Base-by-base conservation (phyloP, 2,113 vertebrate genomes). In the Solenodon paradoxus region DNA sequence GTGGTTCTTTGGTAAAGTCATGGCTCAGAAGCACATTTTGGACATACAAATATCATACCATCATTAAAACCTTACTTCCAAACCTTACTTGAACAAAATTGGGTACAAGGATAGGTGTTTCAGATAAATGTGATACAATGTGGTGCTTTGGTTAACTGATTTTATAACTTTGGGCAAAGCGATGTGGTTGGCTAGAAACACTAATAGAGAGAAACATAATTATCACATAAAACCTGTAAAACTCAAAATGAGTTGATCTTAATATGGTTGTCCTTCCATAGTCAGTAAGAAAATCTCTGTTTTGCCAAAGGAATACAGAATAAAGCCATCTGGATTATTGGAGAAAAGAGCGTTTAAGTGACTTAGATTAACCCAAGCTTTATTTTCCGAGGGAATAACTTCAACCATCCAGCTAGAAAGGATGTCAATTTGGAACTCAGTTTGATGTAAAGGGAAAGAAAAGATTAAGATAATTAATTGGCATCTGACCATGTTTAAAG, bases 381-480 rank as follows among this genome's bases (percentile, higher is more conserved):
- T 95, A 94, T 95, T 97, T 97, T 96, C 96, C 0, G 1, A 92
- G 88, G 96, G 95, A 98, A 93, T 94, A 93, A 22, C 59, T 97
- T 53, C 85, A 96, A 79, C 81, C 63, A 92, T 83, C 68, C 88
- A 97, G 78, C 88, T 95, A 96, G 94, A 97, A 95, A 91, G 68
- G 81, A 98, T 96, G 95, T 74, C 94, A 96, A 95, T 97, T 97
- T 96, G 94, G 90, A 96, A 91, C 95, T 97, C 96, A 95, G 92
- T 96, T 96, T 97, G 96, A 97, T 94, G 88, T 94, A 92, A 95
- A 94, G 53, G 69, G 78, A 83, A 92, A 95, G 51, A 86, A 81
- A 95, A 97, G 63, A 97, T 97, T 95, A 94, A 95, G 94, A 97
- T 96, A 97, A 97, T 97, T 97, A 97, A 97, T 97, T 97, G 95